Conservation (phyloP, 2,113 vertebrate genomes). For the Colistium nudipinnis region DNA sequence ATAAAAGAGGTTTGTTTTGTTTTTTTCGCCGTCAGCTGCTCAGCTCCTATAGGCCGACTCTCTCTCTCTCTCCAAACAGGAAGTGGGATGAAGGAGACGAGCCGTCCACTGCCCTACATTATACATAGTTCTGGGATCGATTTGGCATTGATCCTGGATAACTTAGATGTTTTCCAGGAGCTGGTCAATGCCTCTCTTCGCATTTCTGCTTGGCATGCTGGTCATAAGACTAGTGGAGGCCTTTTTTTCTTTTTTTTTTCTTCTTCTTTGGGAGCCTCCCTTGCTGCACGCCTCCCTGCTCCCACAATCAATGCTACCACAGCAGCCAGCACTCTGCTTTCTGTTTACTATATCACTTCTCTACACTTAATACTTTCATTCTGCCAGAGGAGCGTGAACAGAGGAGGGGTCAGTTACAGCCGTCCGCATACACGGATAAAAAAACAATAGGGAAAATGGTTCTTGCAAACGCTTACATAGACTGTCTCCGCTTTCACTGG, state of each 20-base stretch:
- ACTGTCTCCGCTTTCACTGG: neutral
- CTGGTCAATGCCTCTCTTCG: slow-evolving; percentile 79
- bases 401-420: slow-evolving; percentile 3
- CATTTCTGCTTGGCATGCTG: slow-evolving; percentile 78
- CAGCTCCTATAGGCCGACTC: slow-evolving; percentile 36
- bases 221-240: slow-evolving; percentile 63
- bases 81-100: slow-evolving; percentile 44
- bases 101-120: slow-evolving; percentile 75
- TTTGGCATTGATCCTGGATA: slow-evolving; percentile 79
- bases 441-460: neutral
- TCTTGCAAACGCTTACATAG: neutral
- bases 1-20: slow-evolving; percentile 45
- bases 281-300: slow-evolving; percentile 69
- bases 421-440: neutral
- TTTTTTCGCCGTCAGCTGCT: slow-evolving; percentile 35
- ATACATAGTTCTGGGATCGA: slow-evolving; percentile 81
- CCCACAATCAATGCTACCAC: slow-evolving; percentile 75
- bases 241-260: too few relatives aligned
- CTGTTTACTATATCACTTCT: slow-evolving; percentile 68
- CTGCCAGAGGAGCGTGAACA: slow-evolving; percentile 39
- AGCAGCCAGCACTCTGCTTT: slow-evolving; percentile 65
- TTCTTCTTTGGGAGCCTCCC: slow-evolving; percentile 66
- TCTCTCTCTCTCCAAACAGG: slow-evolving; percentile 30
- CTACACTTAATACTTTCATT: slow-evolving; percentile 37
- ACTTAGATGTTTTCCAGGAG: slow-evolving; percentile 81